phyloP scores from a whole-genome alignment of 2,797 vertebrate species.

The Periparus ater region DNA sequence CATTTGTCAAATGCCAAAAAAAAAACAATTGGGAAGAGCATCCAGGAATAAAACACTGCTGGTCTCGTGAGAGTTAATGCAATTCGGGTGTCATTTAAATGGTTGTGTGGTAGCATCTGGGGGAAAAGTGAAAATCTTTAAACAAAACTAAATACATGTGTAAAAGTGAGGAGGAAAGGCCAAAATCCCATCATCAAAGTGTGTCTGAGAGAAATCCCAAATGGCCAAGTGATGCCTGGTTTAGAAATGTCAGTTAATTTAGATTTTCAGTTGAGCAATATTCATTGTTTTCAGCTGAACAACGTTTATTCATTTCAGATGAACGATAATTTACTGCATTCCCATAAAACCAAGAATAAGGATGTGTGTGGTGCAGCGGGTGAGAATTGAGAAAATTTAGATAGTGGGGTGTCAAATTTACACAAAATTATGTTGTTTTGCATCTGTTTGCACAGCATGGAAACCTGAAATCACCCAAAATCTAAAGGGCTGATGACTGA shows the following conservation, averaged over 20 bases:
- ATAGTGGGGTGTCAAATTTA: not conserved
- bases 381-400: not conserved
- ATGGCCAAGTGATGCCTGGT: not conserved
- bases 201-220: not conserved
- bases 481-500: not conserved
- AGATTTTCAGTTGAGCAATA: not conserved
- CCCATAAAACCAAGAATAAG: not conserved
- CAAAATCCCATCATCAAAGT: not conserved
- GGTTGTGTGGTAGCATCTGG: not conserved
- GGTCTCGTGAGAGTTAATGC: not conserved
- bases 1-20: slow-evolving; percentile 5
- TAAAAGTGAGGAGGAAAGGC: not conserved
- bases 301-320: not conserved
- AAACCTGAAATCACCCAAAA: not conserved
- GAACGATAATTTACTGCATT: not conserved
- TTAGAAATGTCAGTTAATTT: not conserved
- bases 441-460: not conserved
- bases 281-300: accelerated
- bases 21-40: not conserved
- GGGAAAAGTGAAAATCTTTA: not conserved
- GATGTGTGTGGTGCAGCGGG: not conserved
- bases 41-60: not conserved
- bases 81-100: not conserved
- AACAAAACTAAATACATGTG: not conserved
- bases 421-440: not conserved